Percentiles rank a stretch among this genome's conserved stretches.
These are phyloP conservation scores for Papilio helenus DNA, from an alignment of 1,140 invertebrate genomes.

Conservation along the genomic window DNA sequence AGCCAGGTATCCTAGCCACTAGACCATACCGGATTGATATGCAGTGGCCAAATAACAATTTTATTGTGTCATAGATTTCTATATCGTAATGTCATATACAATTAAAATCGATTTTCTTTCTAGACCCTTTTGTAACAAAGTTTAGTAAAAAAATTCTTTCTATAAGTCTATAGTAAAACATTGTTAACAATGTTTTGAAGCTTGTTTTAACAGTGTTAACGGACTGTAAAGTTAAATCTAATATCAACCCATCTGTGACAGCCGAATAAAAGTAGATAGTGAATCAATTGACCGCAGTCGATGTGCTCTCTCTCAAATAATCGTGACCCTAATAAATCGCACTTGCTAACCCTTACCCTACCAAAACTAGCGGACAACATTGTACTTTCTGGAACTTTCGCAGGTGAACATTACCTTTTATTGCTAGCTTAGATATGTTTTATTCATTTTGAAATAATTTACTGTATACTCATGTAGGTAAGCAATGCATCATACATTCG, in stretches of 20 bases:
- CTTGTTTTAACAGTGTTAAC: too few relatives aligned
- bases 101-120: too few relatives aligned
- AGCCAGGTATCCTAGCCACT: conserved; percentile 41
- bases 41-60: background rate
- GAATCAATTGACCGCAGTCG: background rate
- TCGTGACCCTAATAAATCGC: conserved; percentile 5
- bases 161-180: too few relatives aligned
- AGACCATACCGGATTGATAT: conserved; percentile 33
- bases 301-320: background rate
- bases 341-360: background rate
- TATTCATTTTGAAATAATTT: too few relatives aligned
- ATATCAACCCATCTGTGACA: background rate
- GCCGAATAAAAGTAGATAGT: conserved; percentile 6
- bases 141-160: too few relatives aligned
- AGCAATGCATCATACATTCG: too few relatives aligned
- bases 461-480: too few relatives aligned
- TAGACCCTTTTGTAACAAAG: too few relatives aligned
- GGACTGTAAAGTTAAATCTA: background rate
- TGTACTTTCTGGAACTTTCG: background rate
- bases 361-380: background rate
- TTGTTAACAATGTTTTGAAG: too few relatives aligned
- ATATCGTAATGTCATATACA: background rate
- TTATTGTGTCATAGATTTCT: background rate
- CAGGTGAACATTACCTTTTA: background rate
- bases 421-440: too few relatives aligned